Conservation (phyloP, 1,140 invertebrate genomes). For the Cotesia typhae region DNA sequence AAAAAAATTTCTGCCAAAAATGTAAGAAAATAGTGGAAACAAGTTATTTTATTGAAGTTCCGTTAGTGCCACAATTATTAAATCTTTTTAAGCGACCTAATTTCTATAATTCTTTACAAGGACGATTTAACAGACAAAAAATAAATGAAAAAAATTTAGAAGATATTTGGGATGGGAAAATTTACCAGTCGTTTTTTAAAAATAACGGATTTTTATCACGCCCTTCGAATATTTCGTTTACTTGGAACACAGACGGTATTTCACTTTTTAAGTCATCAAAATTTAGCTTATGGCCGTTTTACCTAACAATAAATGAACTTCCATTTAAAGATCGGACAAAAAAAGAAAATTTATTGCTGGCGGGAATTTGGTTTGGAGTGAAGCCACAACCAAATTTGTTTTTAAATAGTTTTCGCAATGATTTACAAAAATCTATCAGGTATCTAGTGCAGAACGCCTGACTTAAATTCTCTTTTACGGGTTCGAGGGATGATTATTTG, state of each 20-base stretch:
- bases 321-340: constrained; percentile 11
- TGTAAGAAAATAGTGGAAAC: not conserved
- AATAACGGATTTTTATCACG: constrained; percentile 7
- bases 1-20: not conserved
- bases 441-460: not conserved
- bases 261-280: constrained; percentile 8
- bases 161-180: constrained; percentile 43
- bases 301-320: constrained; percentile 26
- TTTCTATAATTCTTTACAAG: constrained; percentile 7
- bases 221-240: constrained; percentile 17
- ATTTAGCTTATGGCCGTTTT: constrained; percentile 22
- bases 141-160: constrained; percentile 20
- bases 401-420: not conserved
- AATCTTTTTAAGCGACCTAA: not conserved
- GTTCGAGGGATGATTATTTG: not conserved
- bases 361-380: not conserved
- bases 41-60: constrained; percentile 10
- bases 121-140: constrained; percentile 10
- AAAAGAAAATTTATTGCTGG: no score
- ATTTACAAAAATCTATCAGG: not conserved
- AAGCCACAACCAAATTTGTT: constrained; percentile 4
- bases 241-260: not conserved
- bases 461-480: not conserved
- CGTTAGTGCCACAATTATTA: not conserved
- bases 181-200: constrained; percentile 13